These are phyloP conservation scores for Drosophila phalerata DNA, from an alignment of 2,888 invertebrate genomes.

Conservation along the genomic window DNA sequence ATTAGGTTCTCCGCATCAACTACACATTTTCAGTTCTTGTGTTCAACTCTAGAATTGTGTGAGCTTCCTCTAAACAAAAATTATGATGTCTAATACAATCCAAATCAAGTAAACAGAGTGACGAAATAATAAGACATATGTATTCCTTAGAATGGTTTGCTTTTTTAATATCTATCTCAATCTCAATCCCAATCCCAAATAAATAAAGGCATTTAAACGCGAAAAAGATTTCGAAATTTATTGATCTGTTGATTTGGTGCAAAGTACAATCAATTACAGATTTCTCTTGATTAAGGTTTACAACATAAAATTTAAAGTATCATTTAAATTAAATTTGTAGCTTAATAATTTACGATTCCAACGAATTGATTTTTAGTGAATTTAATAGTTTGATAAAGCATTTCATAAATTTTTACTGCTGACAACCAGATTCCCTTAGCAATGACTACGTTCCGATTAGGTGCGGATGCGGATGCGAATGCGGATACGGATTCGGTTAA, in stretches of 20 bases:
- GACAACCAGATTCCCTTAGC: slow-evolving; percentile 31
- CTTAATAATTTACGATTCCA: slow-evolving; percentile 28
- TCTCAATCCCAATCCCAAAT: background rate
- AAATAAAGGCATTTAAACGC: slow-evolving; percentile 55
- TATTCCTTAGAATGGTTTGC: background rate
- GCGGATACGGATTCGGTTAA: slow-evolving; percentile 3
- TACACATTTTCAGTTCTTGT: slow-evolving; percentile 15
- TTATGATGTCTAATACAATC: background rate
- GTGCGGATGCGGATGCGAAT: slow-evolving; percentile 1
- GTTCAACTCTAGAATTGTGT: background rate
- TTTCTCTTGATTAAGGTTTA: slow-evolving; percentile 52
- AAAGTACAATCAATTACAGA: slow-evolving; percentile 63
- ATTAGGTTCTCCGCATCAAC: slow-evolving; percentile 21
- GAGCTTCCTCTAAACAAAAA: background rate
- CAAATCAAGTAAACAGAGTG: background rate
- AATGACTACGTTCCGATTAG: slow-evolving; percentile 23
- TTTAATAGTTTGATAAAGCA: slow-evolving; percentile 21
- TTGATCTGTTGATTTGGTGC: slow-evolving; percentile 62
- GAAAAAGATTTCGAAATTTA: slow-evolving; percentile 79
- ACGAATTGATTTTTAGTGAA: slow-evolving; percentile 11
- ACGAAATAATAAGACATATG: slow-evolving; percentile 3
- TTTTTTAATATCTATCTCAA: too few species aligned
- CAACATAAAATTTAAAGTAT: slow-evolving; percentile 67
- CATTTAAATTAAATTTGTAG: slow-evolving; percentile 49
- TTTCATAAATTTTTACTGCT: slow-evolving; percentile 31